Conservation (phyloP, 2,888 invertebrate species). For the Drosophila siamana region DNA sequence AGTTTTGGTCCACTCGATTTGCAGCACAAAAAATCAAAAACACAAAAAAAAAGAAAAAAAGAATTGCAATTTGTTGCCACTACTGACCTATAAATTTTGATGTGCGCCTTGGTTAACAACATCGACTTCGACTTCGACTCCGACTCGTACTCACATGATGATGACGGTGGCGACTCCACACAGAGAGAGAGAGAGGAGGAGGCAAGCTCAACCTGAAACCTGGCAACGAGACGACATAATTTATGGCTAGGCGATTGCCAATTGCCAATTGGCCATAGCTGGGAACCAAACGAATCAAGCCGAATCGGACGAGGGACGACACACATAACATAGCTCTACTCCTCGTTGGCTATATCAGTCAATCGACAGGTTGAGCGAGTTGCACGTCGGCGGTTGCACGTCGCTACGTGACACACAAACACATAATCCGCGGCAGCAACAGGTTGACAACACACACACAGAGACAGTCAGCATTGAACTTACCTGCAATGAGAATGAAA, state of each 20-base stretch:
- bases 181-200: no score
- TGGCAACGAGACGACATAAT: slow-evolving; percentile 67
- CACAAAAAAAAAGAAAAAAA: slow-evolving; percentile 11
- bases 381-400: slow-evolving; percentile 51
- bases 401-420: slow-evolving; percentile 62
- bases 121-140: slow-evolving; percentile 8
- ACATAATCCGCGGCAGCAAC: slow-evolving; percentile 55
- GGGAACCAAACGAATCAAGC: slow-evolving; percentile 37
- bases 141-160: slow-evolving; percentile 4
- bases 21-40: no score
- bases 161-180: slow-evolving; percentile 28
- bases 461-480: slow-evolving; percentile 28
- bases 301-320: slow-evolving; percentile 32
- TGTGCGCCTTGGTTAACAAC: slow-evolving; percentile 62
- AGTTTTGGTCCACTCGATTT: not conserved
- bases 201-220: slow-evolving; percentile 18
- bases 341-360: slow-evolving; percentile 42
- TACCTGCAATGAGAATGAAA: slow-evolving; percentile 63
- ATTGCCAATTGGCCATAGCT: slow-evolving; percentile 57
- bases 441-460: slow-evolving; percentile 43
- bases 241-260: slow-evolving; percentile 60
- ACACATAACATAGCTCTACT: slow-evolving; percentile 10
- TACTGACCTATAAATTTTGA: slow-evolving; percentile 84
- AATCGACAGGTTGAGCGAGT: slow-evolving; percentile 75
- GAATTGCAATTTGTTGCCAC: slow-evolving; percentile 80